Evolutionary conservation across 2,888 invertebrate genomes (phyloP).

Genomic region (Balanococcus diminutus): DNA sequence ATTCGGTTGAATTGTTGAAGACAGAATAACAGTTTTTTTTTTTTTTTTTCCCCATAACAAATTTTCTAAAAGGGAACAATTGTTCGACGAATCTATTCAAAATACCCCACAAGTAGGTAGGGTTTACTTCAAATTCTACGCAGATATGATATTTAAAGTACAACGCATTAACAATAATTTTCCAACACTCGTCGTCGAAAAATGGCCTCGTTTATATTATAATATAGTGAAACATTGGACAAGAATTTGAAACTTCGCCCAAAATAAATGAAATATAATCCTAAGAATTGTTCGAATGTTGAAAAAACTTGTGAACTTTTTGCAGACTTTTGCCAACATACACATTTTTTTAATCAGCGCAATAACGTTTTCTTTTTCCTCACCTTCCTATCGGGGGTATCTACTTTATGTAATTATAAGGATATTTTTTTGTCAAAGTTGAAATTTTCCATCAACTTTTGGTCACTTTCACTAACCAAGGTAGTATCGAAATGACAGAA

Average conservation of each 20-base stretch:
- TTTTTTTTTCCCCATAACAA: no score
- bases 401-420: not conserved
- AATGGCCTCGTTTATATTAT: slow-evolving; percentile 22
- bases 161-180: slow-evolving; percentile 7
- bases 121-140: not conserved
- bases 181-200: slow-evolving; percentile 7
- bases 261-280: slow-evolving; percentile 25
- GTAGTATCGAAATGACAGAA: not conserved
- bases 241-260: slow-evolving; percentile 36
- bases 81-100: not conserved
- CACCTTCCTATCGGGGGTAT: no score
- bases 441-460: not conserved
- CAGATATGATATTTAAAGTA: not conserved
- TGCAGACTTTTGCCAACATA: slow-evolving; percentile 4
- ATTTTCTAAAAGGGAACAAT: not conserved
- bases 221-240: slow-evolving; percentile 3
- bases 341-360: slow-evolving; percentile 7
- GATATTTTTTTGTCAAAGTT: not conserved
- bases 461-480: not conserved
- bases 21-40: not conserved
- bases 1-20: not conserved
- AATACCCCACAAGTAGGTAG: not conserved
- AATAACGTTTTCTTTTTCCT: not conserved
- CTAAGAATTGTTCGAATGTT: slow-evolving; percentile 3
- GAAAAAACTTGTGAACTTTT: slow-evolving; percentile 23